A percentile compares a stretch with the other conserved stretches of the same genome.
These are phyloP conservation scores for Hedychridium roseum DNA, from an alignment of 2,888 invertebrate species.

Conservation along the genomic window DNA sequence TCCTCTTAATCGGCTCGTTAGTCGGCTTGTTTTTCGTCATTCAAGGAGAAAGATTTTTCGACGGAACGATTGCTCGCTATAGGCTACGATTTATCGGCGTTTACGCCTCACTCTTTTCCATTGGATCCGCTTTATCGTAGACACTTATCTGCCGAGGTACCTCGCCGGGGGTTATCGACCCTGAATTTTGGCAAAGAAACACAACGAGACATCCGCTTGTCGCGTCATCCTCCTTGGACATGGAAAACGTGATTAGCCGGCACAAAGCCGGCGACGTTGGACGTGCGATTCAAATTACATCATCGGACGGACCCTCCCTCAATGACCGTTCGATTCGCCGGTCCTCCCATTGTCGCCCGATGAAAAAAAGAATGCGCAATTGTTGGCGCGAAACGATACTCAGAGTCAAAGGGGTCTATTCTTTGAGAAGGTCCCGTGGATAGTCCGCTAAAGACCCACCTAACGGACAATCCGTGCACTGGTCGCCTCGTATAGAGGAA, in stretches of 20 bases:
- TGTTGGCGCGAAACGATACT: slow-evolving; percentile 13
- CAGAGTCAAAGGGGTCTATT: slow-evolving; percentile 17
- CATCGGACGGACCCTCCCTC: slow-evolving; percentile 11
- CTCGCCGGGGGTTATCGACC: slow-evolving; percentile 4
- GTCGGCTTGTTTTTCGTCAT: slow-evolving; percentile 1
- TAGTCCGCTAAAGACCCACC: no score
- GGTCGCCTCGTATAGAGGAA: no score
- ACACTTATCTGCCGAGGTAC: no score
- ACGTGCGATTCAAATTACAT: slow-evolving; percentile 15
- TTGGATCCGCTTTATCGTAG: no score
- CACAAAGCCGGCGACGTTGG: slow-evolving; percentile 2
- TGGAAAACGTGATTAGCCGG: slow-evolving; percentile 16
- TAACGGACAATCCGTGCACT: no score
- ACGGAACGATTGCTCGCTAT: neutral
- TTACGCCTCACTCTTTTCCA: no score
- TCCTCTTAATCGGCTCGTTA: slow-evolving; percentile 15
- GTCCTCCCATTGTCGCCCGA: slow-evolving; percentile 8
- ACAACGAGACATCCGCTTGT: neutral
- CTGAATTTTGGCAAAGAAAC: slow-evolving; percentile 5
- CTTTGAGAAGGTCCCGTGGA: slow-evolving; percentile 1
- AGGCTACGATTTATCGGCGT: no score
- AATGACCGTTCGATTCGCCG: neutral
- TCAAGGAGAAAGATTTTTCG: neutral
- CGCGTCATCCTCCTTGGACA: no score
- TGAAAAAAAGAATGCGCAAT: neutral